Percentiles rank a stretch among this genome's conserved stretches.
Evolutionary conservation across 2,797 vertebrate genomes (phyloP).

Genomic region (Sebastes iracundus): DNA sequence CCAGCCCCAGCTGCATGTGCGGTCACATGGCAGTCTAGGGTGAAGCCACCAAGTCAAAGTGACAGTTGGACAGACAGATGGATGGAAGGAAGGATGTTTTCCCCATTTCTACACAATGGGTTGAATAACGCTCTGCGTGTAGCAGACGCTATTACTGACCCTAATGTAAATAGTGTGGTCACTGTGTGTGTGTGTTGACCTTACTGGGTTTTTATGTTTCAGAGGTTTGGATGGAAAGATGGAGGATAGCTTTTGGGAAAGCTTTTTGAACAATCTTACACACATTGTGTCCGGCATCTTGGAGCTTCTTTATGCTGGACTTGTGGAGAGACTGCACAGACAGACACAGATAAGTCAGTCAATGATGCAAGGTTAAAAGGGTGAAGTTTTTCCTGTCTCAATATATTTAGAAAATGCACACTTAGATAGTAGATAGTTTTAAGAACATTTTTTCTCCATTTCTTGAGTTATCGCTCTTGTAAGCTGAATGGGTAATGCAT

Average conservation of each 20-base stretch:
- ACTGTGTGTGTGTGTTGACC: conserved; percentile 36
- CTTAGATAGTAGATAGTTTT: not conserved
- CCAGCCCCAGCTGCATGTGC: conserved; percentile 74
- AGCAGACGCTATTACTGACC: conserved; percentile 45
- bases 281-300: conserved; percentile 87
- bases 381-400: conserved; percentile 3
- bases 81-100: conserved; percentile 23
- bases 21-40: conserved; percentile 74
- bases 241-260: conserved; percentile 66
- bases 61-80: conserved; percentile 41
- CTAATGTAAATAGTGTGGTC: conserved; percentile 22
- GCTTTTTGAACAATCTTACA: conserved; percentile 82
- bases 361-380: conserved; percentile 31
- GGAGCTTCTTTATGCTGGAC: conserved; percentile 76
- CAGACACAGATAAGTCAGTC: conserved; percentile 79
- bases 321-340: conserved; percentile 79
- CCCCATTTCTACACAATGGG: conserved; percentile 36
- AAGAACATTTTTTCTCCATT: not conserved
- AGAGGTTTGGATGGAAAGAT: conserved; percentile 62
- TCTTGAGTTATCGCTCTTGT: not conserved
- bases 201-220: conserved; percentile 54
- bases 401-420: not conserved
- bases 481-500: conserved; percentile 2
- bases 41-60: conserved; percentile 69
- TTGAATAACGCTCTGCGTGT: conserved; percentile 40